Percentiles rank a stretch among this genome's conserved stretches.
Evolutionary conservation across 1,140 invertebrate species (phyloP).

Genomic region (Cydia fagiglandana): DNA sequence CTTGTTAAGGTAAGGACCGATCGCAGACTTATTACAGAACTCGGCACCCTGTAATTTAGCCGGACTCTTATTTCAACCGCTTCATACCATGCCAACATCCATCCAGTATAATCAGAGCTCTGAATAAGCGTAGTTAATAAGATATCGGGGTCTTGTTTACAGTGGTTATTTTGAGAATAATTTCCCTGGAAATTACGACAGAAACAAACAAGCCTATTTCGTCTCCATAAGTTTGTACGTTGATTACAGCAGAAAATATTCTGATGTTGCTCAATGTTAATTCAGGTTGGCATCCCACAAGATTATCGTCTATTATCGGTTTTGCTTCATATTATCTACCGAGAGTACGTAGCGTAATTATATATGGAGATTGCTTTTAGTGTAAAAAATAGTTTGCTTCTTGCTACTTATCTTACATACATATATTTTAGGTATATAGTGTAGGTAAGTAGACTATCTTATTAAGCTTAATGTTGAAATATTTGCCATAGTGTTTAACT

Average conservation of each 20-base stretch:
- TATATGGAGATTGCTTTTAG: background rate
- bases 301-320: conserved; percentile 8
- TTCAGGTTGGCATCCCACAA: conserved; percentile 10
- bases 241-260: conserved; percentile 19
- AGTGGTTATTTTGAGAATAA: background rate
- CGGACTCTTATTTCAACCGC: background rate
- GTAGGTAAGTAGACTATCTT: background rate
- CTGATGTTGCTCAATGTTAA: conserved; percentile 5
- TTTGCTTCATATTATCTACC: conserved; percentile 1
- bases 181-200: background rate
- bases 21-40: conserved; percentile 16
- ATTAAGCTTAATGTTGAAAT: background rate
- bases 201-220: conserved; percentile 24
- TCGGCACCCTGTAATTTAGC: conserved; percentile 22
- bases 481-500: too few species aligned
- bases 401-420: background rate
- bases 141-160: background rate
- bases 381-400: background rate
- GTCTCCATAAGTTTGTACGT: background rate
- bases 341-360: background rate
- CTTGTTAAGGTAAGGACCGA: conserved; percentile 27
- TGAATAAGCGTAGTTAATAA: background rate
- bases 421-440: too few species aligned
- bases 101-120: background rate
- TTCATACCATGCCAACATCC: background rate